phyloP scores from a whole-genome alignment of 2,113 vertebrate species.

The Cebus imitator region DNA sequence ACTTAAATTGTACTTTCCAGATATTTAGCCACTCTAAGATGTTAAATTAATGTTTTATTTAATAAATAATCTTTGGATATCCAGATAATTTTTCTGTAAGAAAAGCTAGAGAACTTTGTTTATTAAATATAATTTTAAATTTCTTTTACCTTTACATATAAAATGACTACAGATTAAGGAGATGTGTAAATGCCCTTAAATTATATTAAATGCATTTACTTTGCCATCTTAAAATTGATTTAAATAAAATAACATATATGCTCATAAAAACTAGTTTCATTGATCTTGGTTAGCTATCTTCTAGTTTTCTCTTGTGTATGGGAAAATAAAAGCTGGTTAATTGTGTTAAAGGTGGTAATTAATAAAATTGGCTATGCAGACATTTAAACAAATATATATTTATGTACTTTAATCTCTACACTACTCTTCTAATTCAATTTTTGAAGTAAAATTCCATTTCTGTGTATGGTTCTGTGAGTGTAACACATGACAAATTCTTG shows the following conservation, averaged over 20 bases:
- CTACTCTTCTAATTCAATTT: background rate
- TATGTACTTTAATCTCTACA: background rate
- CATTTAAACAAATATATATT: background rate
- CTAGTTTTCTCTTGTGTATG: background rate
- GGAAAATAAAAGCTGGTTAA: background rate
- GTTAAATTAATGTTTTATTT: background rate
- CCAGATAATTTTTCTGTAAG: background rate
- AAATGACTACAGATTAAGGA: background rate
- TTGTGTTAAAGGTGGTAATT: background rate
- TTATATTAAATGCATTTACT: background rate
- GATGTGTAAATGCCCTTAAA: background rate
- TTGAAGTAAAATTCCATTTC: background rate
- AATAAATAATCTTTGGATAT: background rate
- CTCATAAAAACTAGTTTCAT: background rate
- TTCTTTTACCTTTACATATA: slow-evolving; percentile 6
- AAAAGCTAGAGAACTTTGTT: background rate
- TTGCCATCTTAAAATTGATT: background rate
- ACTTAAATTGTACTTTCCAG: background rate
- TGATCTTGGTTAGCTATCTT: background rate
- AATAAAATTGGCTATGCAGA: slow-evolving; percentile 28
- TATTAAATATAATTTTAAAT: background rate
- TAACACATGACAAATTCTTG: background rate
- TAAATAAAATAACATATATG: background rate
- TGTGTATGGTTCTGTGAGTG: background rate
- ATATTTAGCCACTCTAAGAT: background rate